Evolutionary conservation across 2,113 vertebrate genomes (phyloP), one percentile per base, ranked within the genome.

Genomic region (Barnardius zonarius): DNA sequence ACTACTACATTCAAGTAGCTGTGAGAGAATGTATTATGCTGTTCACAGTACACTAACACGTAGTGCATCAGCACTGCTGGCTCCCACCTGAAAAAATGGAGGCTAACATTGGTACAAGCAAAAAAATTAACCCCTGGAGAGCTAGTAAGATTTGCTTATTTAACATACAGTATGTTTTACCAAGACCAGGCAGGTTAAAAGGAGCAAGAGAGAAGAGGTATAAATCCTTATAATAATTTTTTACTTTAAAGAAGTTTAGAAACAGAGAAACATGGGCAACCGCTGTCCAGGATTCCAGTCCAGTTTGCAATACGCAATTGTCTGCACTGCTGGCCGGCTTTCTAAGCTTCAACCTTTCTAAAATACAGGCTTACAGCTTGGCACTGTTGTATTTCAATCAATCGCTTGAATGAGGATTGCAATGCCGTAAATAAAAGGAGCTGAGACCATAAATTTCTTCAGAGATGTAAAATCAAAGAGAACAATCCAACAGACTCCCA

Each of bases 401-500:
- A 95, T 94, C 24, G 93, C 95, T 78, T 88, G 94, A 96, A 95
- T 18, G 61, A 96, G 97, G 92, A 93, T 92, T 95, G 96, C 86
- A 75, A 83, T 75, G 82, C 88, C 98, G 96, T 98, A 98, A 98
- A 98, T 98, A 97, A 98, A 97, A 93, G 68, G 86, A 78, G 54
- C 76, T 0, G 41, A 49, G 86, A 84, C 93, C 95, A 97, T 98
- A 98, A 98, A 98, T 98, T 97, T 97, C 93, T 96, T 86, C 9
- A 11, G 75, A 96, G 97, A 97, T 97, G 97, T 97, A 98, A 98
- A 98, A 98, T 98, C 97, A 97, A 98, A 98, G 91, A 93, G 84
- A 97, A 78, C 84, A 89, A 94, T 92, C 93, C 90, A 95, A 89
- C 89, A 96, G 90, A 76, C 85, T 95, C 97, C 72, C 79, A 76